phyloP scores from a whole-genome alignment of 2,888 invertebrate species.

The Drosophila dives region DNA sequence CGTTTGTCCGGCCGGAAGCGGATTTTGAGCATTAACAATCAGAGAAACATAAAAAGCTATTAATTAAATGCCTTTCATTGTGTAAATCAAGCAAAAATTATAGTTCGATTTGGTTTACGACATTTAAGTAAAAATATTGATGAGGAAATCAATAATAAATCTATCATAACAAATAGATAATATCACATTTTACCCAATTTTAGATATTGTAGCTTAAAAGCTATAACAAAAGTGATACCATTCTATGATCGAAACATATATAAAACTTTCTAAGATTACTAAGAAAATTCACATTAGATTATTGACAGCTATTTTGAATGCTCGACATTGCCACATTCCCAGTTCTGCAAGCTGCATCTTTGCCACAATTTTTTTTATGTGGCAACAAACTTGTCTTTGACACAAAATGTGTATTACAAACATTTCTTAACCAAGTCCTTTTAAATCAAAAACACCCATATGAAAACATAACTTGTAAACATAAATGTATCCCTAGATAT shows the following conservation, averaged over 20 bases:
- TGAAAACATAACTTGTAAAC: background rate
- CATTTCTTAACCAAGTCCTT: background rate
- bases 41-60: constrained; percentile 10
- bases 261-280: background rate
- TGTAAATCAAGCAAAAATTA: background rate
- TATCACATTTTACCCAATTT: too few relatives aligned
- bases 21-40: constrained; percentile 31
- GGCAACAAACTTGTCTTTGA: background rate
- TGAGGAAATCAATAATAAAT: background rate
- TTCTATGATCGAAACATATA: background rate
- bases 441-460: background rate
- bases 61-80: constrained; percentile 16
- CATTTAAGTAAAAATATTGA: background rate
- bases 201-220: background rate
- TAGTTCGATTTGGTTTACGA: background rate
- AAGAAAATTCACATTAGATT: background rate
- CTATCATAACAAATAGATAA: background rate
- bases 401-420: background rate
- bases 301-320: too few relatives aligned
- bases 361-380: background rate
- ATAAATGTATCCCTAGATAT: background rate
- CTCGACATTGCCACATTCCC: background rate
- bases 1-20: constrained; percentile 26
- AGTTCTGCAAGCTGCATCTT: background rate
- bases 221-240: background rate